A percentile compares a stretch with the other conserved stretches of the same genome.
phyloP scores from a whole-genome alignment of 1,140 invertebrate genomes.

The Cydia pomonella region DNA sequence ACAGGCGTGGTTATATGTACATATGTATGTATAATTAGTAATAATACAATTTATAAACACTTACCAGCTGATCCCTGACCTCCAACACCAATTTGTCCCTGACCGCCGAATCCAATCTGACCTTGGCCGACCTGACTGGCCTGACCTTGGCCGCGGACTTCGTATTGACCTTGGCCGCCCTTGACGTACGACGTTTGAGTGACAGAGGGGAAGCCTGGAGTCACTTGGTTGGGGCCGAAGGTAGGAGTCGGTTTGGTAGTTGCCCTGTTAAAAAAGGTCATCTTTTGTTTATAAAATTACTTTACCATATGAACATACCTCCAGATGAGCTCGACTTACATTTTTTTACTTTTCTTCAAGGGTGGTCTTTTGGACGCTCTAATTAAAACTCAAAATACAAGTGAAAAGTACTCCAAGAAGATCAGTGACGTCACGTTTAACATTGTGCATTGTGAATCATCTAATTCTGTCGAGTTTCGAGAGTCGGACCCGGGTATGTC shows the following conservation, averaged over 20 bases:
- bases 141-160: slow-evolving; percentile 48
- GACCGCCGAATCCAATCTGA: slow-evolving; percentile 34
- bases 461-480: no score
- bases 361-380: no score
- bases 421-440: no score
- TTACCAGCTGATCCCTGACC: slow-evolving; percentile 20
- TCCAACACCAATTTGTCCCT: slow-evolving; percentile 36
- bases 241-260: slow-evolving; percentile 48
- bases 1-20: no score
- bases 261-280: slow-evolving; percentile 42
- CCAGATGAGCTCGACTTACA: no score
- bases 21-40: no score
- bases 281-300: neutral
- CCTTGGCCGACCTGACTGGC: slow-evolving; percentile 38
- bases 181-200: slow-evolving; percentile 32
- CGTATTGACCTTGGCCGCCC: slow-evolving; percentile 45
- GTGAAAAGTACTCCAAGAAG: no score
- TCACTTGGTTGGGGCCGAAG: slow-evolving; percentile 48
- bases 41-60: neutral
- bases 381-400: no score
- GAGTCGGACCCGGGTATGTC: no score
- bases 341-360: no score
- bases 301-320: no score
- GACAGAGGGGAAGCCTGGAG: slow-evolving; percentile 44
- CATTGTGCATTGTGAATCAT: no score